phyloP scores from a whole-genome alignment of 2,888 invertebrate genomes.

The Alentia gelatinosa region DNA sequence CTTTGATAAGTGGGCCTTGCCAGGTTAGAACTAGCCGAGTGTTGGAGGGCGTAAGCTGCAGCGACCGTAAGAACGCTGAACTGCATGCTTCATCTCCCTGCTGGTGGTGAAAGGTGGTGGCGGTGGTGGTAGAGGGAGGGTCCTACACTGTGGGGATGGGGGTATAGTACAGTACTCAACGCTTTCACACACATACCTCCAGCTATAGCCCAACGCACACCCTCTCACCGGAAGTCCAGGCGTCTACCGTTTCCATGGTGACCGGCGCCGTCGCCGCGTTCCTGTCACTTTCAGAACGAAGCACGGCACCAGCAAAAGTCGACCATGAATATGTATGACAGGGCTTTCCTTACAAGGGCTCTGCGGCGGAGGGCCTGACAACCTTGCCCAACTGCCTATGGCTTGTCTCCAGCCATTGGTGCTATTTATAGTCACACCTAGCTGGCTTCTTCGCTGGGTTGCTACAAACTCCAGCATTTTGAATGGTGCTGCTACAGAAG shows the following conservation, averaged over 20 bases:
- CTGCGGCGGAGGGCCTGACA: neutral
- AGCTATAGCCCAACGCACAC: neutral
- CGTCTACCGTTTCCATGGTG: slow-evolving; percentile 16
- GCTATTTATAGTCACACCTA: neutral
- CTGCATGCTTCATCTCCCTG: too few relatives aligned
- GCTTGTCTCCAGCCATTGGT: neutral
- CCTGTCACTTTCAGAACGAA: neutral
- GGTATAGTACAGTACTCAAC: too few relatives aligned
- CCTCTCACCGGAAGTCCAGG: neutral
- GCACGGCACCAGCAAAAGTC: neutral
- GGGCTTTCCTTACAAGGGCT: too few relatives aligned
- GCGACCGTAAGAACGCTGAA: too few relatives aligned
- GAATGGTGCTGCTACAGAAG: too few relatives aligned
- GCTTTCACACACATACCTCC: too few relatives aligned
- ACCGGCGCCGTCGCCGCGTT: neutral
- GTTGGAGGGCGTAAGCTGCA: too few relatives aligned
- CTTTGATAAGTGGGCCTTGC: too few relatives aligned
- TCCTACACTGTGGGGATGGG: too few relatives aligned
- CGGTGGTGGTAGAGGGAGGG: too few relatives aligned
- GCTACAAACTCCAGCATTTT: neutral
- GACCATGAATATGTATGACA: neutral
- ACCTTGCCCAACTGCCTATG: neutral
- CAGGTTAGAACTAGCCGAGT: too few relatives aligned
- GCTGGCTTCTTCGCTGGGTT: neutral
- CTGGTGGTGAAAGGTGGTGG: too few relatives aligned